Percentiles rank a stretch among this genome's conserved stretches.
These are phyloP conservation scores for Troides oblongomaculatus DNA, from an alignment of 2,888 invertebrate genomes.

Conservation along the genomic window DNA sequence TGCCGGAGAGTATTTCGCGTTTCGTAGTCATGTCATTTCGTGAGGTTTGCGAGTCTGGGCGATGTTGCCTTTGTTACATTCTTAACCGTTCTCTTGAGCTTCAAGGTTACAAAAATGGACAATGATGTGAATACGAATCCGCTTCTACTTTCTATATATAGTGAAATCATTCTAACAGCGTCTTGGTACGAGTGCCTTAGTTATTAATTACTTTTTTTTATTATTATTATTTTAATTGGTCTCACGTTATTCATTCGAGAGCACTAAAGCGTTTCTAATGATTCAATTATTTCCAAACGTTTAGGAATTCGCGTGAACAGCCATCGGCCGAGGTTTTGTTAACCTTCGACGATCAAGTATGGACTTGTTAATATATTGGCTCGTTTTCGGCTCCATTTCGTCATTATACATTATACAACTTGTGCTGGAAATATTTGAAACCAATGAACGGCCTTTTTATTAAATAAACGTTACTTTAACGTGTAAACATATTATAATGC, in stretches of 20 bases:
- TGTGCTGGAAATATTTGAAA: constrained; percentile 27
- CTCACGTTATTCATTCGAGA: constrained; percentile 51
- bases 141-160: constrained; percentile 48
- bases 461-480: background rate
- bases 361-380: constrained; percentile 36
- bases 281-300: constrained; percentile 22
- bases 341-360: constrained; percentile 38
- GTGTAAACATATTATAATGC: no score
- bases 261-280: constrained; percentile 25
- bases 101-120: constrained; percentile 37
- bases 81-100: constrained; percentile 19
- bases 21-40: constrained; percentile 46
- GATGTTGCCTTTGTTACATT: constrained; percentile 9
- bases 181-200: constrained; percentile 78
- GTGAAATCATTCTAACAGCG: constrained; percentile 69
- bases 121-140: constrained; percentile 52
- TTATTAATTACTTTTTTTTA: constrained; percentile 55
- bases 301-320: constrained; percentile 10
- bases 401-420: constrained; percentile 8
- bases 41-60: background rate
- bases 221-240: constrained; percentile 43
- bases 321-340: constrained; percentile 41
- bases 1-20: constrained; percentile 50
- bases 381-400: constrained; percentile 13
- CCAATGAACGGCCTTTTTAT: constrained; percentile 5